phyloP scores from a whole-genome alignment of 2,113 vertebrate species.

The Phyllopteryx taeniolatus region DNA sequence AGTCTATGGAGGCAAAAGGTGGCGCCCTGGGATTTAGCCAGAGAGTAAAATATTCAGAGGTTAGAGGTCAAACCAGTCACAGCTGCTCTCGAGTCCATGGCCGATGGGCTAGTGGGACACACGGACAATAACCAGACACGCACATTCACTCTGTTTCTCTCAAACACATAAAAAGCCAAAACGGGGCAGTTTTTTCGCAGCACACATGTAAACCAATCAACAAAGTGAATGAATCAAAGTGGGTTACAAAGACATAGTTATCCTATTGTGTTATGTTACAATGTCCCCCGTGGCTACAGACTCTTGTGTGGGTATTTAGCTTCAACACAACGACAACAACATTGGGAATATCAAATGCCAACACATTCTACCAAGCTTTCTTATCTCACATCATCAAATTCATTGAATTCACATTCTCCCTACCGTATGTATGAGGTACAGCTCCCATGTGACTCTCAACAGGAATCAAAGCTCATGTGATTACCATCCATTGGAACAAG shows the following conservation, averaged over 20 bases:
- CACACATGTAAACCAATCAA: background rate
- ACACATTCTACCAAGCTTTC: conserved; percentile 11
- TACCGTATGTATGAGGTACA: no score
- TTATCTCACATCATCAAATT: background rate
- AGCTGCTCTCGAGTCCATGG: conserved; percentile 55
- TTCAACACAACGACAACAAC: background rate
- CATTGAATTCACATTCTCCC: background rate
- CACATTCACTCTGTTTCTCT: conserved; percentile 12
- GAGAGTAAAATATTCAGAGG: conserved; percentile 48
- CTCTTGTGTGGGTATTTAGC: background rate
- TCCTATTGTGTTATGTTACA: background rate
- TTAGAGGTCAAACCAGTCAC: conserved; percentile 57
- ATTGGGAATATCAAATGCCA: conserved; percentile 10
- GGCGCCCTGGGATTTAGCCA: conserved; percentile 21
- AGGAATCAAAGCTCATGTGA: no score
- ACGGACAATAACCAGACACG: conserved; percentile 42
- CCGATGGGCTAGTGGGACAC: conserved; percentile 33
- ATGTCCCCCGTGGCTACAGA: background rate
- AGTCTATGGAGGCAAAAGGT: conserved; percentile 21
- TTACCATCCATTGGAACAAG: no score
- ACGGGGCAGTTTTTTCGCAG: conserved; percentile 3
- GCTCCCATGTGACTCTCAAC: no score
- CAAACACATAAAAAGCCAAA: conserved; percentile 13
- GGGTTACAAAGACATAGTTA: background rate
- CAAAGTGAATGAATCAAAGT: conserved; percentile 4